Evolutionary conservation across 2,888 invertebrate genomes (phyloP).

Genomic region (Yponomeuta sedellus): DNA sequence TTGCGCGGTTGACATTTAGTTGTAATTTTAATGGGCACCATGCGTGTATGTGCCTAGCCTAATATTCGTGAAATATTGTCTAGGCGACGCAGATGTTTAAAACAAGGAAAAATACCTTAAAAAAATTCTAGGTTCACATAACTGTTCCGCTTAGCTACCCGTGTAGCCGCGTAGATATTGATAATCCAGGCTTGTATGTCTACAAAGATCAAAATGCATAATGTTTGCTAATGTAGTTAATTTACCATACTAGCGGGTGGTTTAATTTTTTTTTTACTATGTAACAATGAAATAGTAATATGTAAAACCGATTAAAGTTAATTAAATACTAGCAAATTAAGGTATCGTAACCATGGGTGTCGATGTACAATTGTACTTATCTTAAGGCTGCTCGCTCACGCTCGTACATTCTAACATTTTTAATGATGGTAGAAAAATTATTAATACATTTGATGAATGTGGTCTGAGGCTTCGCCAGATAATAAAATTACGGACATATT

Average conservation of each 20-base stretch:
- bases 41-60: constrained; percentile 26
- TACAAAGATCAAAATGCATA: neutral
- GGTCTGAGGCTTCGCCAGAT: too few species aligned
- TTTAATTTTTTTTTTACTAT: too few species aligned
- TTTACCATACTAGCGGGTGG: neutral
- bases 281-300: too few species aligned
- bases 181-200: neutral
- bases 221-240: neutral
- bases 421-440: too few species aligned
- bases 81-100: constrained; percentile 35
- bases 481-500: too few species aligned
- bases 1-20: constrained; percentile 42
- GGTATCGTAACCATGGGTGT: too few species aligned
- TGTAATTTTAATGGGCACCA: constrained; percentile 26
- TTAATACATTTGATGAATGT: too few species aligned
- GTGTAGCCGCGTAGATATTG: neutral
- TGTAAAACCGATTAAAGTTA: neutral
- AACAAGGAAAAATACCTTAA: neutral
- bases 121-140: neutral
- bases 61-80: constrained; percentile 40
- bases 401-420: too few species aligned
- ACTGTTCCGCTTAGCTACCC: neutral
- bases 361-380: too few species aligned
- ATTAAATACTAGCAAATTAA: neutral
- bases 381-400: too few species aligned